A percentile compares a stretch with the other conserved stretches of the same genome.
These are phyloP conservation scores for Lamprotornis superbus DNA, from an alignment of 2,113 vertebrate genomes.

Conservation along the genomic window DNA sequence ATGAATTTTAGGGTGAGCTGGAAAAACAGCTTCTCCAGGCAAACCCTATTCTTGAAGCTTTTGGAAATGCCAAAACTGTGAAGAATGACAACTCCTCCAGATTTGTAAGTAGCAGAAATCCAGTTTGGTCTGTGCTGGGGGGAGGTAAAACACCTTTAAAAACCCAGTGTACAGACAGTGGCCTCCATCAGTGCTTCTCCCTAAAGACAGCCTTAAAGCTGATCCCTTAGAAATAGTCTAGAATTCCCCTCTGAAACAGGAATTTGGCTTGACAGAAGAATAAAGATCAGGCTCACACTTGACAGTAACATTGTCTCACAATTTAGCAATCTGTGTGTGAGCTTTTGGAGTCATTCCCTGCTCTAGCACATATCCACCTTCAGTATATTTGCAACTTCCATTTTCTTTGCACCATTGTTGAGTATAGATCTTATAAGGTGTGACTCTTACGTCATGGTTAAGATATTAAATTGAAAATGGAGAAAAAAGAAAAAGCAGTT, in stretches of 20 bases:
- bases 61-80: slow-evolving; percentile 97
- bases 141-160: neutral
- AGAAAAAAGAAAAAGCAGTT: neutral
- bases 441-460: neutral
- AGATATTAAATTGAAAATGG: neutral
- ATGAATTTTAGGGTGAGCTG: slow-evolving; percentile 90
- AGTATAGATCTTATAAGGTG: neutral
- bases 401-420: neutral
- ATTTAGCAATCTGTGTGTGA: neutral
- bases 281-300: neutral
- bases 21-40: slow-evolving; percentile 98
- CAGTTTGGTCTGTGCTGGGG: neutral
- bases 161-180: neutral
- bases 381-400: neutral
- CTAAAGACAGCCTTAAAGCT: neutral
- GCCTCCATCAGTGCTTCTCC: neutral
- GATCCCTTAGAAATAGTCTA: neutral
- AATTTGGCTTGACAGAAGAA: neutral
- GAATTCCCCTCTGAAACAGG: neutral
- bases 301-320: neutral
- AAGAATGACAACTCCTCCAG: slow-evolving; percentile 99
- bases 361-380: neutral
- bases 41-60: slow-evolving; percentile 97
- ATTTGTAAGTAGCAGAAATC: slow-evolving; percentile 85
- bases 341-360: neutral